These are phyloP conservation scores for Nomada goodeniana DNA, from an alignment of 2,888 invertebrate species.

Conservation along the genomic window DNA sequence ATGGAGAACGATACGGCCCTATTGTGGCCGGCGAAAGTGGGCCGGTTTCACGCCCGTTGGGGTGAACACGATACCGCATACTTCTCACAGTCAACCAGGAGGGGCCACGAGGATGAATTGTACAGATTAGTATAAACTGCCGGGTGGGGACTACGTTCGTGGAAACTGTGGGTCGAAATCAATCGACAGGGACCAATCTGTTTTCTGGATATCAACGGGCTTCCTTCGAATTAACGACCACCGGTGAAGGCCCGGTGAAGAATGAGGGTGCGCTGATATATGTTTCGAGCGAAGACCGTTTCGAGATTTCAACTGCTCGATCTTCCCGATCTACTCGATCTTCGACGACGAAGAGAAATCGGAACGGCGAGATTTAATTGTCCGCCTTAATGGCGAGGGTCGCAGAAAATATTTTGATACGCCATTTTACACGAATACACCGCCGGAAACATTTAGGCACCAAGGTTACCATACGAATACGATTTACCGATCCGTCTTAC, in stretches of 20 bases:
- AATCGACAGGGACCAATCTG: slow-evolving; percentile 13
- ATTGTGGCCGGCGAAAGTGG: slow-evolving; percentile 76
- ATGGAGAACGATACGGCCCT: slow-evolving; percentile 66
- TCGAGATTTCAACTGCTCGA: too few species aligned
- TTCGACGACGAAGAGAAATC: too few species aligned
- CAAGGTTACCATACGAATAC: too few species aligned
- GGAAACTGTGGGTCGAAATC: slow-evolving; percentile 67
- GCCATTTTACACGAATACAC: too few species aligned
- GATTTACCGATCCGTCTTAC: too few species aligned
- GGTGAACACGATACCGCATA: slow-evolving; percentile 77
- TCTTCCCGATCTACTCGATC: too few species aligned
- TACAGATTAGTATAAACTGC: slow-evolving; percentile 68
- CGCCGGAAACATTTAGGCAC: too few species aligned
- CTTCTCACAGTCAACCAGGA: slow-evolving; percentile 48
- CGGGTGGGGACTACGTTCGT: slow-evolving; percentile 77
- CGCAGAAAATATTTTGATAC: too few species aligned
- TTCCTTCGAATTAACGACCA: slow-evolving; percentile 8
- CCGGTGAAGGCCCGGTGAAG: neutral
- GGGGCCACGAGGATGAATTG: slow-evolving; percentile 17
- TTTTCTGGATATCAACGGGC: neutral
- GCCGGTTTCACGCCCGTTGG: slow-evolving; percentile 79
- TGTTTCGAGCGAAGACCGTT: neutral
- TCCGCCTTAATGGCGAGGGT: too few species aligned
- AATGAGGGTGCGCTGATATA: neutral
- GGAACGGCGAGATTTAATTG: too few species aligned